Conservation (phyloP, 2,113 vertebrate genomes). For the Zapornia atra region DNA sequence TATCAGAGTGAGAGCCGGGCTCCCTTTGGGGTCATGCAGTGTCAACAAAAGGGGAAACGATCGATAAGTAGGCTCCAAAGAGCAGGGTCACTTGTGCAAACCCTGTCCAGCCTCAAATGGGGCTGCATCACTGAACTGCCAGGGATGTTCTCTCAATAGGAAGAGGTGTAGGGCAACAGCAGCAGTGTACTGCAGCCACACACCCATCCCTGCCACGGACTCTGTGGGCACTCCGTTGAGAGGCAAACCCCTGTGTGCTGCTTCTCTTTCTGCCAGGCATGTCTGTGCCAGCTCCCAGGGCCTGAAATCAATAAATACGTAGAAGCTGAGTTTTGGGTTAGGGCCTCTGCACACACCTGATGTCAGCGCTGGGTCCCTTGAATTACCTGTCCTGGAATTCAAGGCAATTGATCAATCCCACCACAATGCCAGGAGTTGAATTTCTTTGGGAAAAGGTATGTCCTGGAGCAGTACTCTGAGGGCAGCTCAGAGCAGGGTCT, state of each 20-base stretch:
- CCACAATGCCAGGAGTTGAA: not conserved
- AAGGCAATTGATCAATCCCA: not conserved
- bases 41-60: constrained; percentile 23
- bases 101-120: not conserved
- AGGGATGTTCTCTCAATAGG: not conserved
- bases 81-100: constrained; percentile 54
- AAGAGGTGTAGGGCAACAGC: not conserved
- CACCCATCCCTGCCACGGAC: not conserved
- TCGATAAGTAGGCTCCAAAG: constrained; percentile 47
- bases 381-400: not conserved
- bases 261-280: not conserved
- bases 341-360: not conserved
- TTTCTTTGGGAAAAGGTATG: not conserved
- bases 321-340: not conserved
- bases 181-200: not conserved
- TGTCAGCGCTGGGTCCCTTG: not conserved
- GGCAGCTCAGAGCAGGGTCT: not conserved
- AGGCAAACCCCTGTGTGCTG: not conserved
- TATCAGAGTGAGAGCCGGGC: not conserved
- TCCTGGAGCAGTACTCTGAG: not conserved
- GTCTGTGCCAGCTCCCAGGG: not conserved
- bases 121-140: not conserved
- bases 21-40: not conserved
- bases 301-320: not conserved
- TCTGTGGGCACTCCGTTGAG: not conserved